phyloP scores from a whole-genome alignment of 23 tunicate genomes.

The Halocynthia roretzi region DNA sequence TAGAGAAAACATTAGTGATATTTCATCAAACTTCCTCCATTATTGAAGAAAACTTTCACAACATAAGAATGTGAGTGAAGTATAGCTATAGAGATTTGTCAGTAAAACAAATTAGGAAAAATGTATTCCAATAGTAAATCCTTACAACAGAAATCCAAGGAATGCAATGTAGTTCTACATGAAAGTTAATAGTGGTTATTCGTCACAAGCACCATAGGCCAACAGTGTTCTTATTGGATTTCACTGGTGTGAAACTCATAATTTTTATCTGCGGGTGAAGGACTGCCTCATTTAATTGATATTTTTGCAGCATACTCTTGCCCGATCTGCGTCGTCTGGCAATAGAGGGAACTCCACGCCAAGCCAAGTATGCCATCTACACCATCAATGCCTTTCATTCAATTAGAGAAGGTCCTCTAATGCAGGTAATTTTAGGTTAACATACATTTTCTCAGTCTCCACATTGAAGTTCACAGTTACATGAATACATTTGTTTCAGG shows the following conservation, averaged over 20 bases:
- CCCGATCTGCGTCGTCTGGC: constrained; percentile 71
- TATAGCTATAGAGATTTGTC: background rate
- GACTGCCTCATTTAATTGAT: background rate
- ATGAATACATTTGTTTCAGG: constrained; percentile 23
- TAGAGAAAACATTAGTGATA: constrained; percentile 37
- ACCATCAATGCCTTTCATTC: constrained; percentile 63
- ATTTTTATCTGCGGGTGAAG: too few species aligned
- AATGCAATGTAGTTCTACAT: too few species aligned
- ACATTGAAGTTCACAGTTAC: background rate
- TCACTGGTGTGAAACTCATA: too few species aligned
- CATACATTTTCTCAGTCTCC: background rate
- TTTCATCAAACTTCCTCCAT: constrained; percentile 47
- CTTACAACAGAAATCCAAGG: too few species aligned
- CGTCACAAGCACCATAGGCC: too few species aligned
- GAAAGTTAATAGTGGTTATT: too few species aligned
- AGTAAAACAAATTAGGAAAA: background rate
- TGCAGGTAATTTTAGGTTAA: constrained; percentile 37
- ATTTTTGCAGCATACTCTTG: constrained; percentile 39
- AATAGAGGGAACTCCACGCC: constrained; percentile 55
- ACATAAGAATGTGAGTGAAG: constrained; percentile 58
- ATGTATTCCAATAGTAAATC: background rate
- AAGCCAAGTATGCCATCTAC: constrained; percentile 69
- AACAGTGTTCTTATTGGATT: too few species aligned
- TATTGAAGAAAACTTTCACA: constrained; percentile 63
- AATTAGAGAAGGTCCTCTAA: constrained; percentile 50